Conservation (phyloP, 2,113 vertebrate species). For the Sylvia atricapilla region DNA sequence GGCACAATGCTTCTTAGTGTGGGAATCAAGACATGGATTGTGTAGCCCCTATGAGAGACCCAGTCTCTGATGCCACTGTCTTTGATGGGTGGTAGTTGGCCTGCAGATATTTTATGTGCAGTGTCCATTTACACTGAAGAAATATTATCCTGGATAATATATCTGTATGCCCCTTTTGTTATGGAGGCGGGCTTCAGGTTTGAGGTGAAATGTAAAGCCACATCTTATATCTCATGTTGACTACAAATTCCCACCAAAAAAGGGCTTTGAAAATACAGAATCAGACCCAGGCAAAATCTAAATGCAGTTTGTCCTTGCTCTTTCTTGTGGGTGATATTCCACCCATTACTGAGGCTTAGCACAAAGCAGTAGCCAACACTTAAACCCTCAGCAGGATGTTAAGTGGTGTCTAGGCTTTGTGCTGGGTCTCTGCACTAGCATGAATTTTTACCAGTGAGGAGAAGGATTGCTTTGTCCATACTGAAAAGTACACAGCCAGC, state of each 20-base stretch:
- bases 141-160: background rate
- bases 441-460: conserved; percentile 11
- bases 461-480: conserved; percentile 26
- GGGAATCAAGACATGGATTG: background rate
- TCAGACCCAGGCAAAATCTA: background rate
- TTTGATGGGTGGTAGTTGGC: background rate
- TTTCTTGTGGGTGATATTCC: background rate
- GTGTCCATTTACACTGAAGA: background rate
- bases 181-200: background rate
- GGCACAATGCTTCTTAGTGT: background rate
- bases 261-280: background rate
- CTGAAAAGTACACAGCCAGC: conserved; percentile 14
- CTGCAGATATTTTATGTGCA: background rate
- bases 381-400: conserved; percentile 14
- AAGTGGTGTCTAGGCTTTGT: conserved; percentile 36
- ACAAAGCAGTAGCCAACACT: background rate
- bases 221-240: background rate
- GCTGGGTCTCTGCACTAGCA: background rate
- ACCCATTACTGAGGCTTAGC: background rate
- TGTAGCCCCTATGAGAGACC: background rate
- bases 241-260: background rate
- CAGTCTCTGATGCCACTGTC: background rate
- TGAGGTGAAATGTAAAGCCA: background rate
- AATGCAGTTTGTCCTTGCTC: background rate
- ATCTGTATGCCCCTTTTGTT: background rate